phyloP scores from a whole-genome alignment of 2,888 invertebrate species.

The Melanostoma scalare region DNA sequence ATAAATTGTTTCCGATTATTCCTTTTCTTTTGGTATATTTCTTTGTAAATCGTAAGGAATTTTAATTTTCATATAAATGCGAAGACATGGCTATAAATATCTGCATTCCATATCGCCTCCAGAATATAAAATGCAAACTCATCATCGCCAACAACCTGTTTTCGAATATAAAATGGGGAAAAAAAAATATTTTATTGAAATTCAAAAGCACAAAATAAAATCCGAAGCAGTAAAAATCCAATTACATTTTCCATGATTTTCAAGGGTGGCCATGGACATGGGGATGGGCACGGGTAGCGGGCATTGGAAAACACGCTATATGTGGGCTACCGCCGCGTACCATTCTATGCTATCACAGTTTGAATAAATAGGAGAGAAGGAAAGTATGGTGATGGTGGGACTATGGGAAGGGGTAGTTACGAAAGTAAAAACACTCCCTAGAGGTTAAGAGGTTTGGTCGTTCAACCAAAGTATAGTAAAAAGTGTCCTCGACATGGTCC shows the following conservation, averaged over 20 bases:
- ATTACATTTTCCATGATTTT: constrained; percentile 53
- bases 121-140: constrained; percentile 23
- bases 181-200: constrained; percentile 6
- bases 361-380: constrained; percentile 37
- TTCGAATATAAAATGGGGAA: constrained; percentile 8
- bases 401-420: background rate
- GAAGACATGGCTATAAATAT: constrained; percentile 5
- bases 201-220: constrained; percentile 20
- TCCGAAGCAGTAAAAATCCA: constrained; percentile 59
- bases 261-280: background rate
- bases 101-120: constrained; percentile 3
- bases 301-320: too few relatives aligned
- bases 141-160: constrained; percentile 14
- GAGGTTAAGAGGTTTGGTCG: constrained; percentile 60
- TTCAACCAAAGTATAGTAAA: constrained; percentile 55
- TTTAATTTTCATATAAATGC: constrained; percentile 28
- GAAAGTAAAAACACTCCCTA: background rate
- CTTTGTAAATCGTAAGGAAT: constrained; percentile 31
- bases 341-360: constrained; percentile 42
- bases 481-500: constrained; percentile 42
- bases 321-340: background rate
- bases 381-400: background rate
- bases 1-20: constrained; percentile 24
- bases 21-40: background rate
- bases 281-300: background rate